Evolutionary conservation across 2,888 invertebrate genomes (phyloP).

Genomic region (Diachrysia chrysitis): DNA sequence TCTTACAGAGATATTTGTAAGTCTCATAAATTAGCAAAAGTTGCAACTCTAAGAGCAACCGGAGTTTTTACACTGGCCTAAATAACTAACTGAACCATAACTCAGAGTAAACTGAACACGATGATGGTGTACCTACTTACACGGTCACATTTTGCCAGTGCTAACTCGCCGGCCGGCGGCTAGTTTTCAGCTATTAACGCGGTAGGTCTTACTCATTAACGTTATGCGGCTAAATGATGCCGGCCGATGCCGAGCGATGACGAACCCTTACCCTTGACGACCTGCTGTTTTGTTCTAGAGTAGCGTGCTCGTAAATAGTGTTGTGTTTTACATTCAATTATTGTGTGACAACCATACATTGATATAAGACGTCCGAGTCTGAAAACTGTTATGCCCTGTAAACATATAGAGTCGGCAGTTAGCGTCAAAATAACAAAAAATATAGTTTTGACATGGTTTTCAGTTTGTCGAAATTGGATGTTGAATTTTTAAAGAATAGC

Average conservation of each 20-base stretch:
- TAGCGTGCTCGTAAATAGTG: constrained; percentile 16
- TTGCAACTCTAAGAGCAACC: not conserved
- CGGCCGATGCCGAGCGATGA: constrained; percentile 68
- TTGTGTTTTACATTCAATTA: constrained; percentile 10
- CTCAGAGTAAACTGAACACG: constrained; percentile 53
- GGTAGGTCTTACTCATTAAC: constrained; percentile 87
- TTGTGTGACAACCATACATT: not conserved
- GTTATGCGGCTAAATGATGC: constrained; percentile 80
- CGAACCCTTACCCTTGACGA: constrained; percentile 66
- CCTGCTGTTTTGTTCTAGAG: constrained; percentile 50
- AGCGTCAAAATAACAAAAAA: too few species aligned
- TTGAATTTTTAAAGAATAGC: too few species aligned
- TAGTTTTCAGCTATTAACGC: constrained; percentile 87
- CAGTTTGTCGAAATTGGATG: too few species aligned
- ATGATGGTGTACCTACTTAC: constrained; percentile 59
- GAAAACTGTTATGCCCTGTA: too few species aligned
- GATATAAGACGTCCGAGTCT: too few species aligned
- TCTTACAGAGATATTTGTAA: too few species aligned
- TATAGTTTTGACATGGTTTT: too few species aligned
- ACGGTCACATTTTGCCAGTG: constrained; percentile 70
- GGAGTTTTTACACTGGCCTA: not conserved
- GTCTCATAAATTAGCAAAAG: not conserved
- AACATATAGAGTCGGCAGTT: too few species aligned
- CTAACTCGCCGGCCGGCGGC: constrained; percentile 80
- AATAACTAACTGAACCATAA: constrained; percentile 43